phyloP scores from a whole-genome alignment of 2,888 invertebrate genomes.

The Calameuta filiformis region DNA sequence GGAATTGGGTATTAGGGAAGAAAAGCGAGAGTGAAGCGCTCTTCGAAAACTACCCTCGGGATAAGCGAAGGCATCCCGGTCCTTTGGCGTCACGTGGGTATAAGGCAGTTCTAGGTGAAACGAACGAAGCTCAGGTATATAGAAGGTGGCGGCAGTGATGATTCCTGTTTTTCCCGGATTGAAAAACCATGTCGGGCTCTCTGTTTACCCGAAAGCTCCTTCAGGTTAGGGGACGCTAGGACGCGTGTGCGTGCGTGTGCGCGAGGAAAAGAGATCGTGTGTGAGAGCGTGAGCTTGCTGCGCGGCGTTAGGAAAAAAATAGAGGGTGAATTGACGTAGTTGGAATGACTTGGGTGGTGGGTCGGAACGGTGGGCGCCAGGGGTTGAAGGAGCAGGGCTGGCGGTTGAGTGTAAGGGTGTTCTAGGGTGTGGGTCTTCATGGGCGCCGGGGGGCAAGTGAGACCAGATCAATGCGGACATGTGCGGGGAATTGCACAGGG shows the following conservation, averaged over 20 bases:
- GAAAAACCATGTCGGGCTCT: constrained; percentile 46
- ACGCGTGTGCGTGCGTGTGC: constrained; percentile 12
- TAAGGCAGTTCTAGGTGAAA: not conserved
- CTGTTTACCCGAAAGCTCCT: constrained; percentile 20
- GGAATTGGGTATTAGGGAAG: not conserved
- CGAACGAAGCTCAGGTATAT: not conserved
- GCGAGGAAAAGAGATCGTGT: constrained; percentile 7
- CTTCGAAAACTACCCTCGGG: not conserved
- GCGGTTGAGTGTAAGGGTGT: constrained; percentile 35
- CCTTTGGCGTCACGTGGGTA: not conserved
- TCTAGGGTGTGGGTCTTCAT: constrained; percentile 33
- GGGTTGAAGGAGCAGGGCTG: constrained; percentile 34
- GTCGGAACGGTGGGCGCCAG: constrained; percentile 16
- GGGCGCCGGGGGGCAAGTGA: constrained; percentile 56
- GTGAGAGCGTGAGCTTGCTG: constrained; percentile 8
- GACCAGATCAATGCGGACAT: constrained; percentile 65
- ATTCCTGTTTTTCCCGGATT: constrained; percentile 30
- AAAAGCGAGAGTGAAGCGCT: not conserved
- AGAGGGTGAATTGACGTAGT: constrained; percentile 46
- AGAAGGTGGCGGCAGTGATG: constrained; percentile 9
- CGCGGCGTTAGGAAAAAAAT: constrained; percentile 35
- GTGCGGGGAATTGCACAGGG: constrained; percentile 65
- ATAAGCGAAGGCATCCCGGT: not conserved
- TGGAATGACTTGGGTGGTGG: constrained; percentile 31
- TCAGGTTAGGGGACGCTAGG: constrained; percentile 14